Evolutionary conservation across 1,140 invertebrate species (phyloP).

Genomic region (Drosophila teissieri): DNA sequence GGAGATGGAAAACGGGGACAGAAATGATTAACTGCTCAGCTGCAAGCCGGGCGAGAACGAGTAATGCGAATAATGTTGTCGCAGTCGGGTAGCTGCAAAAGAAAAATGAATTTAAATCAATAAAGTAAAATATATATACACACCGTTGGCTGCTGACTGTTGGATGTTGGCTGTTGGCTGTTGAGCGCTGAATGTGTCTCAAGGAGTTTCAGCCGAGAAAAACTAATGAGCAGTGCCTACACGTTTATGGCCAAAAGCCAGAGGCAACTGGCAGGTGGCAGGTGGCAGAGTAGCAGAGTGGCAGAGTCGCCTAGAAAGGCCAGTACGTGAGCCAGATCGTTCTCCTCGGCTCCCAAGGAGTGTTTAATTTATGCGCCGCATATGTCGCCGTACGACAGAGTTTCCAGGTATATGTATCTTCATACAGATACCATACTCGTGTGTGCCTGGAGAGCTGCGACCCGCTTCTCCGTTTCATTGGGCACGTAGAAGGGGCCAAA

Average conservation of each 20-base stretch:
- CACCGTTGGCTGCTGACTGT: not conserved
- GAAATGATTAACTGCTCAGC: conserved; percentile 67
- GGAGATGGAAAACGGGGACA: not conserved
- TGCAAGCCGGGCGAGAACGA: conserved; percentile 38
- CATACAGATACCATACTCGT: conserved; percentile 3
- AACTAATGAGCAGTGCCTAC: conserved; percentile 81
- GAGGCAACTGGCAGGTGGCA: conserved; percentile 45
- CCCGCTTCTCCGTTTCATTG: conserved; percentile 8
- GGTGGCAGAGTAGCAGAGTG: conserved; percentile 4
- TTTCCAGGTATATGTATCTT: conserved; percentile 34
- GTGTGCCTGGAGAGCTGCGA: not conserved
- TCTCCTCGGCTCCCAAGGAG: conserved; percentile 44
- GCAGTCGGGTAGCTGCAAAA: conserved; percentile 40
- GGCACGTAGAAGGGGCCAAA: conserved; percentile 40
- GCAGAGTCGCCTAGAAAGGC: conserved; percentile 5
- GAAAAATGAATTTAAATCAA: conserved; percentile 78
- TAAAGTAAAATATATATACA: conserved; percentile 51
- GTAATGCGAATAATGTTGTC: conserved; percentile 49
- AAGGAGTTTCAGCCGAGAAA: conserved; percentile 40
- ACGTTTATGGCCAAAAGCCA: conserved; percentile 67
- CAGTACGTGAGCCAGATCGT: conserved; percentile 49
- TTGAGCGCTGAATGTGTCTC: conserved; percentile 26
- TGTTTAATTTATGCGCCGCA: conserved; percentile 79
- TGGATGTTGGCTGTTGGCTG: not conserved
- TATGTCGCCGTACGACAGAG: conserved; percentile 65